Percentiles rank a stretch among this genome's conserved stretches.
phyloP scores from a whole-genome alignment of 2,113 vertebrate genomes.

The Rhinoptilus africanus region DNA sequence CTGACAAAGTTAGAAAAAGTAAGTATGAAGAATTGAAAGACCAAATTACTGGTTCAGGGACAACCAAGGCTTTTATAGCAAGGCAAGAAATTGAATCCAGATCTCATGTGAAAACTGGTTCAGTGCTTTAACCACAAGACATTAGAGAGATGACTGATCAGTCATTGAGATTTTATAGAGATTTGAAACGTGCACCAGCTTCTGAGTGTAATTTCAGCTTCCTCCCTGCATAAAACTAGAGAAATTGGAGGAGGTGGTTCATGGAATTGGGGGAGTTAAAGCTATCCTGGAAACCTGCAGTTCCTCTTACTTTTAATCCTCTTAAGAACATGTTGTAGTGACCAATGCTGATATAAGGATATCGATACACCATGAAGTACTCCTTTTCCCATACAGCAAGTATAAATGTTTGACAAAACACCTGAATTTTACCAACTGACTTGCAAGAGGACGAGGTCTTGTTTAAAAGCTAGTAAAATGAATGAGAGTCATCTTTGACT shows the following conservation, averaged over 20 bases:
- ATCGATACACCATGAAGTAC: neutral
- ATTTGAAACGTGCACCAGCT: neutral
- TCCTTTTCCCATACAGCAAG: neutral
- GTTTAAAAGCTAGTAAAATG: neutral
- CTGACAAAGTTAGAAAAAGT: neutral
- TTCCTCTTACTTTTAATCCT: neutral
- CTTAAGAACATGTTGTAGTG: neutral
- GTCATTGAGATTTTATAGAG: neutral
- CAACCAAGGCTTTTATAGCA: neutral
- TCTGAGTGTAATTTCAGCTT: neutral
- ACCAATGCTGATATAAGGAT: neutral
- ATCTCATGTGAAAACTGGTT: neutral
- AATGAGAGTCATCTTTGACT: neutral
- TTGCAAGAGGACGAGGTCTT: neutral
- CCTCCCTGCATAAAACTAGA: neutral
- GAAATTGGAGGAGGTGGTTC: neutral
- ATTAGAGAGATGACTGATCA: neutral
- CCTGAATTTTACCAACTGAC: neutral
- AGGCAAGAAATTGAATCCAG: neutral
- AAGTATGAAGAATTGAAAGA: neutral
- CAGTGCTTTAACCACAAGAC: neutral
- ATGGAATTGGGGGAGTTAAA: neutral
- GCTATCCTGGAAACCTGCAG: neutral
- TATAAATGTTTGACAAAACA: neutral
- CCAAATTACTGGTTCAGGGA: neutral